Evolutionary conservation across 2,888 invertebrate genomes (phyloP), one percentile per base, ranked within the genome.

Genomic region (Callosobruchus maculatus): DNA sequence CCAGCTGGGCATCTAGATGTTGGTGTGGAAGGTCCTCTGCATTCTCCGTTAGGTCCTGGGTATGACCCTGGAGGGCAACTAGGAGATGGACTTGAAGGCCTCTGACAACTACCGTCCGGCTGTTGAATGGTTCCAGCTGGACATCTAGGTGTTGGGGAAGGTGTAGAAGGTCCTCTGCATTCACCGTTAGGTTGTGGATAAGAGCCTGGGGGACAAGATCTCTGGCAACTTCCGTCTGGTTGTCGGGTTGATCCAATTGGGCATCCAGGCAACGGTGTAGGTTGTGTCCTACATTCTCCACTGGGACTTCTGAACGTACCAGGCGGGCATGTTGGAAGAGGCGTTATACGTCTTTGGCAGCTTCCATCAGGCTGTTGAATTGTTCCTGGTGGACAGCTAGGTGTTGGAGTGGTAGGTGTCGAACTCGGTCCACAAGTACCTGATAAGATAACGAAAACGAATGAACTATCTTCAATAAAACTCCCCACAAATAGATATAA

Each of bases 281-380:
- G 72, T 70, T 75, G 77, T 18, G 71, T 67, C 69, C 71, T 67
- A 66, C 77, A 80, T 22, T 31, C 74, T 31, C 76, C 77, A 69
- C 71, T 71, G 31, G 77, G 73, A 67, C 73, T 68, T 67, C 31
- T 70, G 31, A 72, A 71, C 21, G 76, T 78, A 30, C 78, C 80
- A 18, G 72, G 73, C 20, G 78, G 79, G 73, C 81, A 82, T 70
- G 74, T 72, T 22, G 73, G 75, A 21, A 21, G 74, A 70, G 70
- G 75, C 70, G 69, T 68, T 68, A 74, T 71, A 22, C 76, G 76
- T 30, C 74, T n/a, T 71, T 71, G 72, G 22, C 78, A 77, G 20
- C 74, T 67, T 26, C 74, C 76, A 67, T 74, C 70, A 22, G 76
- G 68, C 66, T 73, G 71, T 70, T 72, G 71, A 20, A 71, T 21